Base-by-base conservation (phyloP, 37 sponge, comb jelly and placozoan species). In the Mnemiopsis leidyi region DNA sequence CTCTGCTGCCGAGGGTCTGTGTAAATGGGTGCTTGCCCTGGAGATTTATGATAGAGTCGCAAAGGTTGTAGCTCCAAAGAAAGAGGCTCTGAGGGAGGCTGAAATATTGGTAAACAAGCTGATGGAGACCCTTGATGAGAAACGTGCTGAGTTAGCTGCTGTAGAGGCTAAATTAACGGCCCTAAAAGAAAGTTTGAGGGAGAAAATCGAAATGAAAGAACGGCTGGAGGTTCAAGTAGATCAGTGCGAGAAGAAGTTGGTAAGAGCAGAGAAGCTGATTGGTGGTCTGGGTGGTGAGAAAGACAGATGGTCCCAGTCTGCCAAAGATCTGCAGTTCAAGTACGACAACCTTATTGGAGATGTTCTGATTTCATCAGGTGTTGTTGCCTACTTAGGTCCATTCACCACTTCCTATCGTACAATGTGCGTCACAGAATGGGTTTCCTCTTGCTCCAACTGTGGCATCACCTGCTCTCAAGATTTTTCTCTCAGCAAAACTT, bases 11-110 rank as follows among this genome's bases (percentile, higher is more conserved):
- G 99, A 98, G 83, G 99, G 99, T 0, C 92, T 98, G 68, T 98
- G 99, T 76, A 93, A 93, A 32, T 98, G 99, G 99, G 95, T 97
- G 23, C 77, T 90, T 67, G 99, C 99, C 25, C 95, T 98, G 96
- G 99, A 98, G 93, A 95, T 98, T 30, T 98, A 98, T 79, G 99
- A 98, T 92, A 94, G 99, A 83, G 99, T 98, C 23, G 99, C 99
- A 25, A 98, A 98, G 93, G 96, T 98, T 28, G 99, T 98, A 0
- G 99, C 99, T 76, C 99, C 99, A 0, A 98, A 98, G 95, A 98
- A 98, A 92, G 95, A 93, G 93, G 92, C 93, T n/a, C 94, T 98
- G 69, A 94, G 93, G 24, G 96, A 95, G 33, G 97, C 99, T 0
- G 94, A 98, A 82, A 69, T 92, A 39, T 92, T 93, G n/a, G 95